Evolutionary conservation across 2,888 invertebrate species (phyloP).

Genomic region (Spilosoma lubricipeda): DNA sequence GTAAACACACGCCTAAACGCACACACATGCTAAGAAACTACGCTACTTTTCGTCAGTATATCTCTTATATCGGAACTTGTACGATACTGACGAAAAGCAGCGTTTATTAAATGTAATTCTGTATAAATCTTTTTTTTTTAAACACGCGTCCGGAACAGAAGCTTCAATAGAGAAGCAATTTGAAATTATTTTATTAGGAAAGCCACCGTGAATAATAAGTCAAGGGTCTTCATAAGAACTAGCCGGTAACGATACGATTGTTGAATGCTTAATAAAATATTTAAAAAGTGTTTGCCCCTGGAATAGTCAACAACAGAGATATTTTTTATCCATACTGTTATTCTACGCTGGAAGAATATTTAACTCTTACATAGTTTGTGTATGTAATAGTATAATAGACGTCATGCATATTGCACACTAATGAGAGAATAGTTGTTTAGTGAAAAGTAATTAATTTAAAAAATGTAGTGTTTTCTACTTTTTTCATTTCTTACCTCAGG

Average conservation of each 20-base stretch:
- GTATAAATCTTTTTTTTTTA: no score
- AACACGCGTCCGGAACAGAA: conserved; percentile 28
- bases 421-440: not conserved
- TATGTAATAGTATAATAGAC: not conserved
- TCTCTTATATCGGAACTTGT: no score
- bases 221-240: conserved; percentile 54
- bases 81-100: no score
- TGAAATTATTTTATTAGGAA: conserved; percentile 30
- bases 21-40: no score
- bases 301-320: conserved; percentile 34
- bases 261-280: conserved; percentile 52
- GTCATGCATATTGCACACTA: not conserved
- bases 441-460: no score
- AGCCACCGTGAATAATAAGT: conserved; percentile 38
- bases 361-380: not conserved
- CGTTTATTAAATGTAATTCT: no score
- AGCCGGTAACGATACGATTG: conserved; percentile 53
- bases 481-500: not conserved
- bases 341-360: conserved; percentile 15
- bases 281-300: conserved; percentile 27
- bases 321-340: conserved; percentile 37
- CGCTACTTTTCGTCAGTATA: no score
- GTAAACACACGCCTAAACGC: no score
- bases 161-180: conserved; percentile 25
- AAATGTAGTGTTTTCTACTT: not conserved